These are phyloP conservation scores for Peromyscus attwateri DNA, from an alignment of 2,797 vertebrate genomes.

Conservation along the genomic window DNA sequence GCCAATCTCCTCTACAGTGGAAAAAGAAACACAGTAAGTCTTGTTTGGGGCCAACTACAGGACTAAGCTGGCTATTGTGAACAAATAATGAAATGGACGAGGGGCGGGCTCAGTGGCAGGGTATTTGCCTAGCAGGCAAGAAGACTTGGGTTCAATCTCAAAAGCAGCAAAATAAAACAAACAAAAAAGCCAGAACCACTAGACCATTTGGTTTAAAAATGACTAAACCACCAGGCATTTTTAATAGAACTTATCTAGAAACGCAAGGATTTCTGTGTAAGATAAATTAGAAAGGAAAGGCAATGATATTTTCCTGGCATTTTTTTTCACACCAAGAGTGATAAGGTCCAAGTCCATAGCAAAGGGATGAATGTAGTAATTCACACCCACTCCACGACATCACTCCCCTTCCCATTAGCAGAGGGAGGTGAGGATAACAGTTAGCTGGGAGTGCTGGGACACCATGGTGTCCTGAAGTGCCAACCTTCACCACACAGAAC, in stretches of 20 bases:
- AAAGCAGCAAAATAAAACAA: background rate
- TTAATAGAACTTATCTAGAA: conserved; percentile 9
- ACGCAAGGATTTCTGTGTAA: background rate
- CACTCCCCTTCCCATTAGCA: background rate
- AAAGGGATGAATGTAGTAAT: background rate
- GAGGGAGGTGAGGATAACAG: no score
- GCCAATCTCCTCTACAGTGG: background rate
- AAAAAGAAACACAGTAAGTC: background rate
- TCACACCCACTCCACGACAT: background rate
- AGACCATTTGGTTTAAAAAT: background rate
- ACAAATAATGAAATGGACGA: background rate
- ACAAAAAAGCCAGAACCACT: background rate
- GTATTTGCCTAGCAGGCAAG: background rate
- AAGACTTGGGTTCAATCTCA: background rate
- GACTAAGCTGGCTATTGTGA: background rate
- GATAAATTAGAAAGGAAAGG: conserved; percentile 5
- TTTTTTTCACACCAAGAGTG: background rate
- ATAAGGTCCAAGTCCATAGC: background rate
- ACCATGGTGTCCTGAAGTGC: background rate
- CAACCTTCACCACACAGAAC: background rate
- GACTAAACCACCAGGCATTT: background rate
- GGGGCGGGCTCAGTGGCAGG: background rate
- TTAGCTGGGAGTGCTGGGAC: background rate
- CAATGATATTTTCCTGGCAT: background rate
- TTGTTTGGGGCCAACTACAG: background rate